phyloP scores from a whole-genome alignment of 2,797 vertebrate species.

The Lithobates pipiens region DNA sequence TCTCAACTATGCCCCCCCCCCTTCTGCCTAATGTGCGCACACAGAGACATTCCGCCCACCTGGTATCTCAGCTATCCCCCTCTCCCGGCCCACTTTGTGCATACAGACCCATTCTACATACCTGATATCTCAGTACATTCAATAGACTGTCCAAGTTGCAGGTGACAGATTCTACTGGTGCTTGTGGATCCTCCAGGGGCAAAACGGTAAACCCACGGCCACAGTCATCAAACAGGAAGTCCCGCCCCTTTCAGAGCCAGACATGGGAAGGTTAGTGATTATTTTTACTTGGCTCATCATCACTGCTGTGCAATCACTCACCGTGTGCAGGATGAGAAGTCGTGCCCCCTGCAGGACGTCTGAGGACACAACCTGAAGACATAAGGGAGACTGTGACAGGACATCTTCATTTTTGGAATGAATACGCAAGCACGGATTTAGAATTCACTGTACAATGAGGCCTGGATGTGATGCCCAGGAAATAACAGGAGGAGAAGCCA shows the following conservation, averaged over 20 bases:
- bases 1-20: too few species aligned
- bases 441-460: too few species aligned
- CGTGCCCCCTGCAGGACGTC: conserved; percentile 85
- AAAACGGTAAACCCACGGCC: conserved; percentile 91
- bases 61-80: too few species aligned
- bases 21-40: too few species aligned
- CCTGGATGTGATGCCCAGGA: too few species aligned
- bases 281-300: not conserved
- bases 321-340: conserved; percentile 91
- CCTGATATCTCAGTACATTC: conserved; percentile 79
- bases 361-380: conserved; percentile 86
- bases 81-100: not conserved
- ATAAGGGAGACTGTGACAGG: too few species aligned
- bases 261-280: not conserved
- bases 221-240: conserved; percentile 92
- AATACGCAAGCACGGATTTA: too few species aligned
- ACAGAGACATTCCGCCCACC: too few species aligned
- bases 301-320: conserved; percentile 68
- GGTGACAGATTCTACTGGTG: conserved; percentile 79
- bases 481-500: too few species aligned
- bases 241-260: conserved; percentile 80
- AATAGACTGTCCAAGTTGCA: conserved; percentile 91
- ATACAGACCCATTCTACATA: conserved; percentile 59
- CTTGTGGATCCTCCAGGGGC: conserved; percentile 71
- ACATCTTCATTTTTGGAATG: too few species aligned